phyloP scores from a whole-genome alignment of 2,113 vertebrate genomes.

The Passer montanus region DNA sequence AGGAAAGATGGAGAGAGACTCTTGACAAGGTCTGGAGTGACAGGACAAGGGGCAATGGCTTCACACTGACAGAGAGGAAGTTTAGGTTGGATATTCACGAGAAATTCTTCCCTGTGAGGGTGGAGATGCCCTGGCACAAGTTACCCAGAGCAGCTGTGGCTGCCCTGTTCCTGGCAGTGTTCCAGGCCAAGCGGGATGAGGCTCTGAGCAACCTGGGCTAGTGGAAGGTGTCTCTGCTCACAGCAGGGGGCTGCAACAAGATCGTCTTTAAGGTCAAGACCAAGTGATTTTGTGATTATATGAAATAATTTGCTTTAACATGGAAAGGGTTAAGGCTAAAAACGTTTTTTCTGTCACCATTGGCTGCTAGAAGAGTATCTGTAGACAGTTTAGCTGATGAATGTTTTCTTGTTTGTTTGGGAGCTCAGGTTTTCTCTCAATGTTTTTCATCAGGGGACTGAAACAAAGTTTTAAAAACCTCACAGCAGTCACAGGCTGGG shows the following conservation, averaged over 20 bases:
- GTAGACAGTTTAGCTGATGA: neutral
- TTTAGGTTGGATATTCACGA: fast-evolving
- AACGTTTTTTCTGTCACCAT: neutral
- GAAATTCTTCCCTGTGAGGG: neutral
- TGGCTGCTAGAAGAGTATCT: neutral
- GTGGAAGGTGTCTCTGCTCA: neutral
- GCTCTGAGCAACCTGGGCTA: fast-evolving
- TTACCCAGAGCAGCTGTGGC: neutral
- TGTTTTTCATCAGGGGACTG: neutral
- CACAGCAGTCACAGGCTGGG: neutral
- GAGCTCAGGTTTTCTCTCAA: neutral
- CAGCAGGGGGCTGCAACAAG: fast-evolving
- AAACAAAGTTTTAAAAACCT: neutral
- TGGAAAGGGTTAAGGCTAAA: neutral
- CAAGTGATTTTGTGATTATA: neutral
- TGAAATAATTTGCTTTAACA: neutral
- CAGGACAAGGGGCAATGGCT: neutral
- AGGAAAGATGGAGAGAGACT: neutral
- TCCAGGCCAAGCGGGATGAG: fast-evolving
- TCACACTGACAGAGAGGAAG: neutral
- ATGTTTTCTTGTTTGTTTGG: neutral
- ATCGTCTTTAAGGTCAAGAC: neutral
- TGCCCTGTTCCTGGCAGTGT: neutral
- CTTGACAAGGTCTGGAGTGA: neutral
- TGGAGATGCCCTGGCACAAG: neutral